These are phyloP conservation scores for Penaeus japonicus DNA, from an alignment of 1,140 invertebrate genomes.

Conservation along the genomic window DNA sequence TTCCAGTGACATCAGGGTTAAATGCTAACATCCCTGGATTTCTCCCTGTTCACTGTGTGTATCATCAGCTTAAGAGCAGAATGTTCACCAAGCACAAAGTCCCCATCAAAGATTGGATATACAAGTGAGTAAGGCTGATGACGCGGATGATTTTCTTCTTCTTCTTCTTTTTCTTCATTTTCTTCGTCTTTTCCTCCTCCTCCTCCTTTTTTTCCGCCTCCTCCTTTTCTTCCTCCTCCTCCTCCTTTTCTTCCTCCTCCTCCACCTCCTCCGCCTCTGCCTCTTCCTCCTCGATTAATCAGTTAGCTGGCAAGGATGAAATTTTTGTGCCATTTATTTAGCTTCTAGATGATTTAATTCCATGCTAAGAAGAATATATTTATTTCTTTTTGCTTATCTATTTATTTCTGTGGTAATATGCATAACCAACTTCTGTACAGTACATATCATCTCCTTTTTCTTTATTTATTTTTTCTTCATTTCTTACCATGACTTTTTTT, in stretches of 20 bases:
- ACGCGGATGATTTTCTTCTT: conserved; percentile 34
- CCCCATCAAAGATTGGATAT: conserved; percentile 94
- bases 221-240: too few relatives aligned
- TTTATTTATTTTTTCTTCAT: neutral
- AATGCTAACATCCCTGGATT: conserved; percentile 91
- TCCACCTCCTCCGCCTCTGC: too few relatives aligned
- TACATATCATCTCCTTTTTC: too few relatives aligned
- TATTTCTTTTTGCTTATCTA: too few relatives aligned
- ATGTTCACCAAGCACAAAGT: conserved; percentile 97
- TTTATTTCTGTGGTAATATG: neutral
- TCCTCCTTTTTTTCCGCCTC: neutral
- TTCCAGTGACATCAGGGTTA: conserved; percentile 89
- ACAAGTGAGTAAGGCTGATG: conserved; percentile 67
- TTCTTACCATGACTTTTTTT: too few relatives aligned
- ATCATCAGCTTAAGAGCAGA: conserved; percentile 91
- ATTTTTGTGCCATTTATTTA: too few relatives aligned
- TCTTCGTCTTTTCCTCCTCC: neutral
- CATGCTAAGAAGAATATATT: too few relatives aligned
- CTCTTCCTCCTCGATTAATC: too few relatives aligned
- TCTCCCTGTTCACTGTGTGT: conserved; percentile 96
- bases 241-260: too few relatives aligned
- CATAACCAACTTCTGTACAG: neutral
- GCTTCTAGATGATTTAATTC: too few relatives aligned
- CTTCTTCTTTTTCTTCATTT: neutral
- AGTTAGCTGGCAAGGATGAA: too few relatives aligned